These are phyloP conservation scores for Drosophila macrospina DNA, from an alignment of 2,888 invertebrate species.

Conservation along the genomic window DNA sequence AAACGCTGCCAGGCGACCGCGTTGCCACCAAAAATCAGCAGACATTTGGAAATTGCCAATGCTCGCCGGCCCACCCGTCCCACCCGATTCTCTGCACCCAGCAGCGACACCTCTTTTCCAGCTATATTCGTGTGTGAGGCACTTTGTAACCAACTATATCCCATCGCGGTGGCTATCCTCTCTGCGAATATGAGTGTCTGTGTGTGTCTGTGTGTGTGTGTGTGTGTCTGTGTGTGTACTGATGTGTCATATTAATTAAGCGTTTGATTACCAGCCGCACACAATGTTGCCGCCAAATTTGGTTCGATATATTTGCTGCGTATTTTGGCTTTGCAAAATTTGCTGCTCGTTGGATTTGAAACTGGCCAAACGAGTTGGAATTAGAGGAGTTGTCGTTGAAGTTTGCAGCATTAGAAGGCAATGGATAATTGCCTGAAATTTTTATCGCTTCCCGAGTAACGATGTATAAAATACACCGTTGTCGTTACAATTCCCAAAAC, in stretches of 20 bases:
- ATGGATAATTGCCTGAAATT: slow-evolving; percentile 67
- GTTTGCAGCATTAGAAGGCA: slow-evolving; percentile 5
- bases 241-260: slow-evolving; percentile 76
- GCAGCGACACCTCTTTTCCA: neutral
- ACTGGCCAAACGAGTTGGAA: slow-evolving; percentile 2
- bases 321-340: slow-evolving; percentile 20
- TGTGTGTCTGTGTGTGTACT: slow-evolving; percentile 40
- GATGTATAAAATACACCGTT: slow-evolving; percentile 9
- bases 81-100: neutral
- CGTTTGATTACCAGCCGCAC: slow-evolving; percentile 72
- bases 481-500: slow-evolving; percentile 1
- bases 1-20: slow-evolving; percentile 62
- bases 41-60: slow-evolving; percentile 51
- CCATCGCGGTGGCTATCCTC: slow-evolving; percentile 6
- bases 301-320: slow-evolving; percentile 43
- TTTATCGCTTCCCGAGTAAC: slow-evolving; percentile 53
- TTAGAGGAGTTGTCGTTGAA: slow-evolving; percentile 1
- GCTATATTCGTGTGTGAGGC: neutral
- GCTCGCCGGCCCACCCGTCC: no score
- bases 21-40: slow-evolving; percentile 67
- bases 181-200: slow-evolving; percentile 8
- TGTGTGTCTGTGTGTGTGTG: slow-evolving; percentile 36
- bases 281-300: slow-evolving; percentile 29
- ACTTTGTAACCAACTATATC: slow-evolving; percentile 6
- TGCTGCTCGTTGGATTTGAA: slow-evolving; percentile 7